Evolutionary conservation across 2,113 vertebrate species (phyloP).

Genomic region (Astatoreochromis straeleni): DNA sequence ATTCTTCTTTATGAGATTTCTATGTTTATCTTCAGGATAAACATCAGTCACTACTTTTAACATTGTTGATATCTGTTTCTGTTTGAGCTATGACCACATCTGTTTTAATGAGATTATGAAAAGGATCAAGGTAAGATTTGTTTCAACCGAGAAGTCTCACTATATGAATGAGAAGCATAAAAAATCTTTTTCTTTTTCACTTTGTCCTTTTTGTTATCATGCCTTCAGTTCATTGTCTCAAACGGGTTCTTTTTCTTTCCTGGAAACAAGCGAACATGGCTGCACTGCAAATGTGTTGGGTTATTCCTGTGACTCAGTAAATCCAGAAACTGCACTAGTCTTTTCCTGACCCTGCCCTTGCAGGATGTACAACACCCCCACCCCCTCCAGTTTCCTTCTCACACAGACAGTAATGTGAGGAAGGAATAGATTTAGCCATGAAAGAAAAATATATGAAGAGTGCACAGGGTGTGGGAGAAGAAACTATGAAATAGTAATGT

Average conservation of each 20-base stretch:
- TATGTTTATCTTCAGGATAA: background rate
- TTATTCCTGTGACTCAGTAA: constrained; percentile 37
- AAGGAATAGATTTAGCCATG: background rate
- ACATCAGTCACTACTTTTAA: background rate
- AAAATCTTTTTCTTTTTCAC: background rate
- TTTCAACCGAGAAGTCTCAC: background rate
- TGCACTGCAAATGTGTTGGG: background rate
- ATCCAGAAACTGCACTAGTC: background rate
- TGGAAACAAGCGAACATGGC: constrained; percentile 3
- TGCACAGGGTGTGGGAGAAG: background rate
- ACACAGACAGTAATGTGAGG: background rate
- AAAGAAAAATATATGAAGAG: background rate
- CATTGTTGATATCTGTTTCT: background rate
- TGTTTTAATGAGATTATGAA: background rate
- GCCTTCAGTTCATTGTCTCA: background rate
- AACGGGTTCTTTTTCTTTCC: background rate
- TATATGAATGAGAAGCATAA: background rate
- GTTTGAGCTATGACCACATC: background rate
- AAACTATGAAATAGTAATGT: background rate
- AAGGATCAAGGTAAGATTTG: background rate
- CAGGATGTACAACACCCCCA: constrained; percentile 27
- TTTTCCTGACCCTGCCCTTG: constrained; percentile 34
- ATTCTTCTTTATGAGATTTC: background rate
- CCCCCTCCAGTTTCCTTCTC: constrained; percentile 28
- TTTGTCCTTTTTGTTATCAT: background rate